Evolutionary conservation across 2,113 vertebrate genomes (phyloP), one percentile per base, ranked within the genome.

Genomic region (Carassius gibelio): DNA sequence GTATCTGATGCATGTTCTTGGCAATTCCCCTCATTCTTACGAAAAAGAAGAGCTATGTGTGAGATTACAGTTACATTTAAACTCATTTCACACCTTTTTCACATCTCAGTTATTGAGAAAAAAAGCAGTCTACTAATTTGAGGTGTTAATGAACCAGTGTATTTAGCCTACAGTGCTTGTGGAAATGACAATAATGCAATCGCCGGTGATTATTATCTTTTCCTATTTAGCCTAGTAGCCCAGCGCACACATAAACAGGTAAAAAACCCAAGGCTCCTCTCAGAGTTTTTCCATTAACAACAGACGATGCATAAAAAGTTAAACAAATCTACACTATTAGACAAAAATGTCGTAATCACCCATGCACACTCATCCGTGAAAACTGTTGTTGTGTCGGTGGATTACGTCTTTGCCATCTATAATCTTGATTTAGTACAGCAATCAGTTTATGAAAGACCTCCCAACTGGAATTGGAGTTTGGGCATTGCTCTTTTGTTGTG

Each of bases 201-300:
- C 17, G 8, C 42, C 0, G 2, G 5, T 17, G 77, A 80, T 80
- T 14, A 80, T 62, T 14, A 64, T 26, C 57, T 81, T 80, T 64
- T 23, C 21, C 57, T 62, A 62, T 62, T 79, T 42, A 79, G 55
- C 61, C 76, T 62, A 61, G 55, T 62, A 36, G 34, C 55, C 36
- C 11, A 4, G 23, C 59, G 4, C 3, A 13, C 19, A 26, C 36
- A 0, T 45, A 66, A 64, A 30, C 36, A 64, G 48, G 38, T 48
- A 19, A 19, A 45, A n/a, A 45, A 64, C 57, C 77, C 57, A 64
- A 45, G 38, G 59, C 8, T 64, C 78, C 38, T 64, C 59, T 26
- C 36, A 17, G 38, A 64, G 78, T 48, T 81, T 66, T 48, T 80
- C 77, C 59, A 64, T 80, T 48, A 81, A 26, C 36, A 45, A 45